Evolutionary conservation across 2,113 vertebrate species (phyloP).

Genomic region (Origma solitaria): DNA sequence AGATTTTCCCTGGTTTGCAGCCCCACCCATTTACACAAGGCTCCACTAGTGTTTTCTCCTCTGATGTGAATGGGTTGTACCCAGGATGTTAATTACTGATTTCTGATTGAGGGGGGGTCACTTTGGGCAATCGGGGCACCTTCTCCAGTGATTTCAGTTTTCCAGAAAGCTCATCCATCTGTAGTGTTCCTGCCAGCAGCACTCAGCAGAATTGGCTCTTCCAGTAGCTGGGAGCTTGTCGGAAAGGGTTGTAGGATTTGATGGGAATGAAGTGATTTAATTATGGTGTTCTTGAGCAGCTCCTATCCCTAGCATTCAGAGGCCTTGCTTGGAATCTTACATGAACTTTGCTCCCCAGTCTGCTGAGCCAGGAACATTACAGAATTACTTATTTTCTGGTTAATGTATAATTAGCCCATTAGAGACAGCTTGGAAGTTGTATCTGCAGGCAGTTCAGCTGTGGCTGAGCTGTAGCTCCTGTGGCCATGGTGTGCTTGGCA

Average conservation of each 20-base stretch:
- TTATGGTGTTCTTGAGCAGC: neutral
- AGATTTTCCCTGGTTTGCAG: neutral
- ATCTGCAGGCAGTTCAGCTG: neutral
- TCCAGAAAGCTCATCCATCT: neutral
- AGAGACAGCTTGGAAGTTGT: neutral
- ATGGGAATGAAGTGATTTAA: neutral
- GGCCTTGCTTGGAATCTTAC: neutral
- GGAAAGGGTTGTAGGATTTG: neutral
- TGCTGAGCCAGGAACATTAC: neutral
- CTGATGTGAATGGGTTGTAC: neutral
- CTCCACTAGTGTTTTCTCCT: neutral
- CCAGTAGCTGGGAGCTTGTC: neutral
- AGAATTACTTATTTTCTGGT: constrained; percentile 22
- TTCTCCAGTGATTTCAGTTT: neutral
- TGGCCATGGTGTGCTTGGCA: neutral
- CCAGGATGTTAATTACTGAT: neutral
- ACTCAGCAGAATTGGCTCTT: neutral
- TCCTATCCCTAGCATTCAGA: neutral
- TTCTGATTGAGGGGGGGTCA: neutral
- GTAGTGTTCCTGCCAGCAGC: rapidly evolving
- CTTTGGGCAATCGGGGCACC: neutral
- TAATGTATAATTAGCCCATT: constrained; percentile 36
- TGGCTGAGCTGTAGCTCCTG: neutral
- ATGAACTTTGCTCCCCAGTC: constrained; percentile 40
- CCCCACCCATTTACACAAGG: neutral